A percentile compares a stretch with the other conserved stretches of the same genome.
Conservation (phyloP, 1,140 invertebrate genomes). For the Manduca sexta region DNA sequence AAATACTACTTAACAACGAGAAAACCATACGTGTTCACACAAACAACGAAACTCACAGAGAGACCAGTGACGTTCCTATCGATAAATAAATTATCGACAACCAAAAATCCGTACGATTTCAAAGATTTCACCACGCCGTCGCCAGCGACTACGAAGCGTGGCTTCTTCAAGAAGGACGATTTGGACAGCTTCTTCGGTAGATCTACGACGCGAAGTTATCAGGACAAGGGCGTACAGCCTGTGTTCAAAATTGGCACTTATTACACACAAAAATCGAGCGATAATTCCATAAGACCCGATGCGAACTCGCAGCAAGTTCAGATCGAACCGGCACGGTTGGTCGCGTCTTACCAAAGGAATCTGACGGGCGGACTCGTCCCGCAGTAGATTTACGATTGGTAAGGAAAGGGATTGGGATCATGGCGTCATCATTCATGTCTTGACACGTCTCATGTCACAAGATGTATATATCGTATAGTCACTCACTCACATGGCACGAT, state of each 20-base stretch:
- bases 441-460: conserved; percentile 8
- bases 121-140: conserved; percentile 62
- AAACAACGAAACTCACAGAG: conserved; percentile 29
- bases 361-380: conserved; percentile 44
- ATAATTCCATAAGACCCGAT: conserved; percentile 64
- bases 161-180: conserved; percentile 59
- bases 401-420: conserved; percentile 33
- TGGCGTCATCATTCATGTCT: conserved; percentile 29
- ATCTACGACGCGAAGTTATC: conserved; percentile 58
- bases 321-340: conserved; percentile 60
- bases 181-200: conserved; percentile 53
- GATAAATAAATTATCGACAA: conserved; percentile 64
- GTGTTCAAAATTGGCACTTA: conserved; percentile 62
- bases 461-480: conserved; percentile 12
- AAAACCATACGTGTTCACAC: conserved; percentile 38
- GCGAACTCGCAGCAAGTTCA: conserved; percentile 66
- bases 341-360: conserved; percentile 55
- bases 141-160: conserved; percentile 37
- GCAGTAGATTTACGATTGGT: conserved; percentile 50
- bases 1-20: conserved; percentile 40
- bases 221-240: conserved; percentile 44
- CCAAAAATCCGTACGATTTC: conserved; percentile 73
- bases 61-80: conserved; percentile 33
- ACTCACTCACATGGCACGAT: not conserved
- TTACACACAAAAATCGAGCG: conserved; percentile 57